A percentile compares a stretch with the other conserved stretches of the same genome.
Conservation (phyloP, 2,888 invertebrate species). For the Heliconius sara region DNA sequence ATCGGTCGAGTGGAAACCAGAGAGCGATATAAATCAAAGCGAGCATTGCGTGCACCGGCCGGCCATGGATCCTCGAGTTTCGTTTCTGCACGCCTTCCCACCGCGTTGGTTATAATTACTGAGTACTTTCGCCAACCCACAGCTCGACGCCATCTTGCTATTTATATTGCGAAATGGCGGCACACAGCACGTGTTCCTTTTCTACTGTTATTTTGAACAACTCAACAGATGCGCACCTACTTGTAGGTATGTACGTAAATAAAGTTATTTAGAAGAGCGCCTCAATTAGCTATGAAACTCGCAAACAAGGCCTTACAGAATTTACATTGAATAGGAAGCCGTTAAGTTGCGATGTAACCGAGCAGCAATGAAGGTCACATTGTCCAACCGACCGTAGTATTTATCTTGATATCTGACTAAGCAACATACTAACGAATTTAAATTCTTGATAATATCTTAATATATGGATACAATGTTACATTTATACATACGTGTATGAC, state of each 20-base stretch:
- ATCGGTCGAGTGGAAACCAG: slow-evolving; percentile 78
- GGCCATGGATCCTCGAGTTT: slow-evolving; percentile 78
- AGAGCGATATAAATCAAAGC: slow-evolving; percentile 81
- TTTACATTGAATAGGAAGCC: slow-evolving; percentile 79
- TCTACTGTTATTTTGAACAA: slow-evolving; percentile 68
- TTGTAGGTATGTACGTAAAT: background rate
- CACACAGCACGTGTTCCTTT: slow-evolving; percentile 74
- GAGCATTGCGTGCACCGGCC: slow-evolving; percentile 78
- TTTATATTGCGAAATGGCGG: slow-evolving; percentile 83
- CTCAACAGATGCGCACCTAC: slow-evolving; percentile 27
- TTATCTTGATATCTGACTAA: slow-evolving; percentile 58
- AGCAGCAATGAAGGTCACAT: slow-evolving; percentile 75
- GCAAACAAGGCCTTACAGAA: slow-evolving; percentile 66
- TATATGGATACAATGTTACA: slow-evolving; percentile 10
- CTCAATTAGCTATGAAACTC: slow-evolving; percentile 21
- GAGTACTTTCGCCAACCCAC: slow-evolving; percentile 81
- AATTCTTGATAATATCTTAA: slow-evolving; percentile 28
- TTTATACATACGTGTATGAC: background rate
- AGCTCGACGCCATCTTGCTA: slow-evolving; percentile 80
- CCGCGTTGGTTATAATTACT: slow-evolving; percentile 75
- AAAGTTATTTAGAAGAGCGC: slow-evolving; percentile 7
- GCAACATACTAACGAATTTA: slow-evolving; percentile 46
- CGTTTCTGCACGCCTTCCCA: slow-evolving; percentile 69
- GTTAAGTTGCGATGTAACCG: slow-evolving; percentile 70
- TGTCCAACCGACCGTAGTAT: slow-evolving; percentile 67